A percentile compares a stretch with the other conserved stretches of the same genome.
phyloP scores from a whole-genome alignment of 2,888 invertebrate species.

The Lasioglossum calceatum region DNA sequence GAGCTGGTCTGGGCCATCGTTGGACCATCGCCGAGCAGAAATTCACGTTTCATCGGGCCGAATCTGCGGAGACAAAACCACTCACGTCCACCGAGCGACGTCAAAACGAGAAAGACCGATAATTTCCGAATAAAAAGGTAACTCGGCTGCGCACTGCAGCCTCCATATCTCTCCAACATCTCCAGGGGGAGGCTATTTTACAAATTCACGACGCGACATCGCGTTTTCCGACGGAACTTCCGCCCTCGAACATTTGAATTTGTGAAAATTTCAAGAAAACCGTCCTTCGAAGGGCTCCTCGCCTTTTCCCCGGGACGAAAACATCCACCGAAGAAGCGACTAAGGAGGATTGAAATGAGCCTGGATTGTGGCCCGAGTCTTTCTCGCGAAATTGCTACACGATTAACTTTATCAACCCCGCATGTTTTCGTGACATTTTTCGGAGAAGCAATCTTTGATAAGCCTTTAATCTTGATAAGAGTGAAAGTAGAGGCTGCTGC shows the following conservation, averaged over 20 bases:
- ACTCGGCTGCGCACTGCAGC: slow-evolving; percentile 23
- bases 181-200: slow-evolving; percentile 47
- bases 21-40: slow-evolving; percentile 48
- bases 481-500: background rate
- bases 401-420: background rate
- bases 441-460: background rate
- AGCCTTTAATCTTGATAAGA: too few species aligned
- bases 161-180: slow-evolving; percentile 25
- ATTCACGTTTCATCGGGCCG: slow-evolving; percentile 50
- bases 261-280: slow-evolving; percentile 1
- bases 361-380: background rate
- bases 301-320: background rate
- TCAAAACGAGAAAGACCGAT: slow-evolving; percentile 42
- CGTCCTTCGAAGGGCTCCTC: background rate
- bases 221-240: slow-evolving; percentile 57
- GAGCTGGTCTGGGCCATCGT: slow-evolving; percentile 6
- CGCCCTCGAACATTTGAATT: slow-evolving; percentile 43
- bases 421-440: background rate
- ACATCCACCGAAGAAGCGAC: background rate
- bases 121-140: slow-evolving; percentile 35
- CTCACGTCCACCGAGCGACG: slow-evolving; percentile 44
- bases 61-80: slow-evolving; percentile 50
- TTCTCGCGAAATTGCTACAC: background rate
- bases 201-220: slow-evolving; percentile 54
- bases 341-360: background rate